A percentile compares a stretch with the other conserved stretches of the same genome.
These are phyloP conservation scores for Vireo altiloquus DNA, from an alignment of 2,113 vertebrate species.

Conservation along the genomic window DNA sequence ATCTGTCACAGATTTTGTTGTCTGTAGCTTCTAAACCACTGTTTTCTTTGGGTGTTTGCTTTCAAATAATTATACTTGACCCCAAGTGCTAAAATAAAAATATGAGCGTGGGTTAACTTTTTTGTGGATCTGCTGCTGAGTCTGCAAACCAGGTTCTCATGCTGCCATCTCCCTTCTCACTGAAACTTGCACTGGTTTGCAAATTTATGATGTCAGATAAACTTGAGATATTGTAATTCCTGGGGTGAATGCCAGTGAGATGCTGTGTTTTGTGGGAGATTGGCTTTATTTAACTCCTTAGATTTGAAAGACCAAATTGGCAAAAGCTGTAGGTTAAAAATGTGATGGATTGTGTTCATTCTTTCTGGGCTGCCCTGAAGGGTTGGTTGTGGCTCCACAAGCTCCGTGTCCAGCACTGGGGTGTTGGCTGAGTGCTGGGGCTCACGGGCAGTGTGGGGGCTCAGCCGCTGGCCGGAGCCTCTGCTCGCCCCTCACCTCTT, in stretches of 20 bases:
- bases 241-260: rapidly evolving
- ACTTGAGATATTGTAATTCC: neutral
- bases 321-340: neutral
- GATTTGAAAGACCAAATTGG: neutral
- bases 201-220: too few species aligned
- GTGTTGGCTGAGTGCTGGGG: rapidly evolving
- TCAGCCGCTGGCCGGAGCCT: too few species aligned
- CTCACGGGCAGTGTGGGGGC: rapidly evolving
- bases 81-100: neutral
- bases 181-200: neutral
- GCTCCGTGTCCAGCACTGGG: neutral
- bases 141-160: neutral
- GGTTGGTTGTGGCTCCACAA: neutral
- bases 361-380: neutral
- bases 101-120: neutral
- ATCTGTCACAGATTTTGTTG: neutral
- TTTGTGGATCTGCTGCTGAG: rapidly evolving
- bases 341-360: neutral
- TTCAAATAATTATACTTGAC: neutral
- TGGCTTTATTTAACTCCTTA: neutral
- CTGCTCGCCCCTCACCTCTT: too few species aligned
- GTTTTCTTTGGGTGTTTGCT: neutral
- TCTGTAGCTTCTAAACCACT: neutral
- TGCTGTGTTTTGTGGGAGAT: rapidly evolving
- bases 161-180: neutral